Conservation (phyloP, 2,888 invertebrate genomes). For the Orthosia incerta region DNA sequence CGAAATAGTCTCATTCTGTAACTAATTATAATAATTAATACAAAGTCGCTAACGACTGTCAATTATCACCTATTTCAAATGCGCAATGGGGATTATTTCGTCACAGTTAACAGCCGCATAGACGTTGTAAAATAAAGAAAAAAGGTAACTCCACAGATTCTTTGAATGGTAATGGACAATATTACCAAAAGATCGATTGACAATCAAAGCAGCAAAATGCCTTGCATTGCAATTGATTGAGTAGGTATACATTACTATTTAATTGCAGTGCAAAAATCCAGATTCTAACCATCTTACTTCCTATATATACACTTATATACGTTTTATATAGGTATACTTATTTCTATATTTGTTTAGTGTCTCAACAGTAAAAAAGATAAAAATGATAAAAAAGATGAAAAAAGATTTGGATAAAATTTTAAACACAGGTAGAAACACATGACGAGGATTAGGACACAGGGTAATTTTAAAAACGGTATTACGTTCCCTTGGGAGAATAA, state of each 20-base stretch:
- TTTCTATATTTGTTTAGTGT: background rate
- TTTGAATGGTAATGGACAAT: slow-evolving; percentile 5
- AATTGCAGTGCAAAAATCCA: background rate
- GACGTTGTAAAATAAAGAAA: background rate
- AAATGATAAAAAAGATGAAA: too few species aligned
- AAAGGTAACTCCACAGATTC: background rate
- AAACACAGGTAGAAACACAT: background rate
- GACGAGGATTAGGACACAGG: too few species aligned
- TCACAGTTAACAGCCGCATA: background rate
- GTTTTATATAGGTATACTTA: too few species aligned
- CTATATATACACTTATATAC: too few species aligned
- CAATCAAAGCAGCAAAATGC: slow-evolving; percentile 17
- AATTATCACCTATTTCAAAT: slow-evolving; percentile 42
- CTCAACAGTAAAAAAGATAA: background rate
- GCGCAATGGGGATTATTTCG: slow-evolving; percentile 37
- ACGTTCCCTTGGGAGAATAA: too few species aligned
- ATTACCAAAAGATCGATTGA: slow-evolving; percentile 12
- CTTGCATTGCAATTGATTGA: background rate
- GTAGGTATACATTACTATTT: too few species aligned
- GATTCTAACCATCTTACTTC: background rate
- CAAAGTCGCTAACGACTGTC: slow-evolving; percentile 35
- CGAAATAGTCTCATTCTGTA: slow-evolving; percentile 44
- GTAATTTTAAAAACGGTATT: too few species aligned
- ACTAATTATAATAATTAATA: slow-evolving; percentile 52
- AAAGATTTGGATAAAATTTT: background rate